These are phyloP conservation scores for Erynnis tages DNA, from an alignment of 2,888 invertebrate genomes.

Conservation along the genomic window DNA sequence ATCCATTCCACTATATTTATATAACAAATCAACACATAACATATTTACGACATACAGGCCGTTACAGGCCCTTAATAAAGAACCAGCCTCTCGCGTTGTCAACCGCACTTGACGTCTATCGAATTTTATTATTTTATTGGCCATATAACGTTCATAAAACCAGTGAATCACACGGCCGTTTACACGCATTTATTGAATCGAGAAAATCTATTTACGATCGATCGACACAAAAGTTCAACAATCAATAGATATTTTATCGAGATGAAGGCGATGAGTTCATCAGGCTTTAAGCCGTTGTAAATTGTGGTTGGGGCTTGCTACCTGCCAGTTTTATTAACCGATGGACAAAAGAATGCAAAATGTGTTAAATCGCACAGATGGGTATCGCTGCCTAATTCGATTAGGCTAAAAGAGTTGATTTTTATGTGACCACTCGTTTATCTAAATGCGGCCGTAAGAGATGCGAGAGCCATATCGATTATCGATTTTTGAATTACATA, in stretches of 20 bases:
- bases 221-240: slow-evolving; percentile 50
- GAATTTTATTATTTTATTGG: slow-evolving; percentile 40
- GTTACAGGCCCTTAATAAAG: slow-evolving; percentile 1
- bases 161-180: slow-evolving; percentile 40
- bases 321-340: slow-evolving; percentile 74
- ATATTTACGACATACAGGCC: neutral
- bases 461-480: slow-evolving; percentile 39
- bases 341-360: slow-evolving; percentile 75
- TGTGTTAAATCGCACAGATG: slow-evolving; percentile 77
- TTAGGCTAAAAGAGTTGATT: slow-evolving; percentile 77
- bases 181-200: slow-evolving; percentile 49
- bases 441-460: slow-evolving; percentile 64
- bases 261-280: slow-evolving; percentile 71
- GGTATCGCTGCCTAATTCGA: slow-evolving; percentile 76
- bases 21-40: no score
- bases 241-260: slow-evolving; percentile 64
- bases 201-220: slow-evolving; percentile 51
- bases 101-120: slow-evolving; percentile 28
- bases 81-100: slow-evolving; percentile 7
- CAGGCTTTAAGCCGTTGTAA: slow-evolving; percentile 68
- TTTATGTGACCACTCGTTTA: slow-evolving; percentile 74
- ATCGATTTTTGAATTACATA: slow-evolving; percentile 11
- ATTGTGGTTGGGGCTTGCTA: slow-evolving; percentile 62
- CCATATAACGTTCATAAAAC: slow-evolving; percentile 37
- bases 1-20: no score